Percentiles rank a stretch among this genome's conserved stretches.
Evolutionary conservation across 2,888 invertebrate species (phyloP).

Genomic region (Scaptomyza reducta): DNA sequence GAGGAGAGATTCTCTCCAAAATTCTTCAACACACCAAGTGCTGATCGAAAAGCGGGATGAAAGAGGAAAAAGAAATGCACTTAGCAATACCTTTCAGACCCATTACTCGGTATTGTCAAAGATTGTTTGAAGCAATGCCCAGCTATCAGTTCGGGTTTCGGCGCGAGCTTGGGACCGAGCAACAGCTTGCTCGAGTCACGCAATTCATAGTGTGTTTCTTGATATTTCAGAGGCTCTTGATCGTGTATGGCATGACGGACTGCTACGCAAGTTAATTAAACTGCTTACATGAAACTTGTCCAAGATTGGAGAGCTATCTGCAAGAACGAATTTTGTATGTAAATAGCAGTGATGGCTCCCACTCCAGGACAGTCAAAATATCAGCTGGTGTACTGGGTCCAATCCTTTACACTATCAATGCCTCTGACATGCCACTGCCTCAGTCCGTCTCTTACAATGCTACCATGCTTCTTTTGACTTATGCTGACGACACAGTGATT

Average conservation of each 20-base stretch:
- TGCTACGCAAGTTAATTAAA: too few relatives aligned
- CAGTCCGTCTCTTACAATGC: too few relatives aligned
- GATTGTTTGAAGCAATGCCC: neutral
- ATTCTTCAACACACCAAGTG: neutral
- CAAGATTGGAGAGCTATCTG: neutral
- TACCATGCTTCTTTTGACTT: neutral
- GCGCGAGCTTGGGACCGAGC: neutral
- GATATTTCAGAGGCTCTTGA: neutral
- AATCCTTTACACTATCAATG: too few relatives aligned
- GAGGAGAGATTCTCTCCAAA: constrained; percentile 5
- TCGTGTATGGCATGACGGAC: too few relatives aligned
- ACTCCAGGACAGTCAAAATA: too few relatives aligned
- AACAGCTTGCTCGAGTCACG: neutral
- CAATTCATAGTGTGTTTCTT: neutral
- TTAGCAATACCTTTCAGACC: neutral
- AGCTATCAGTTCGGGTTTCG: neutral
- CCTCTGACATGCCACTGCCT: too few relatives aligned
- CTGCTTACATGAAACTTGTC: neutral
- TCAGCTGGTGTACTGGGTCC: too few relatives aligned
- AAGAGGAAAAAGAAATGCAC: neutral
- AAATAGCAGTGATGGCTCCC: too few relatives aligned
- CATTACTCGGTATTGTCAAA: neutral
- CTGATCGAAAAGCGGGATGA: too few relatives aligned
- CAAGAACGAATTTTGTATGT: too few relatives aligned
- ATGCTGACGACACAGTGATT: neutral